Evolutionary conservation across 2,888 invertebrate species (phyloP), one percentile per base, ranked within the genome.

Genomic region (Scelioninae gen. 1): DNA sequence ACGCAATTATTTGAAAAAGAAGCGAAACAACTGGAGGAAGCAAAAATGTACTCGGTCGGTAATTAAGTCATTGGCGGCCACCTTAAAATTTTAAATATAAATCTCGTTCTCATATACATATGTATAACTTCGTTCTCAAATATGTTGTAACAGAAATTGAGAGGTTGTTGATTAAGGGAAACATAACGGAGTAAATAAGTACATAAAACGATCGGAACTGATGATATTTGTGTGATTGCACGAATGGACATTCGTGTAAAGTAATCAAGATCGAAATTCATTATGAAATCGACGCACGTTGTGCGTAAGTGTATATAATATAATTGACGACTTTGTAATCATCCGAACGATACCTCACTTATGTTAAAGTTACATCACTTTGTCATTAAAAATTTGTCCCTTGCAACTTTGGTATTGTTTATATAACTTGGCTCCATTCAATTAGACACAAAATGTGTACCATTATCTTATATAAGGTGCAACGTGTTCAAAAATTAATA

Each of bases 181-280:
- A 75, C 66, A 75, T 75, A 75, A 75, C 75, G 66, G 66, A 40
- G 63, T 75, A 56, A 56, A 75, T 75, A 75, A 65, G 76, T 68
- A 53, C 76, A 68, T 68, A 53, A 66, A 60, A 76, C 47, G 76
- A 76, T 76, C 76, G 76, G 68, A 76, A 76, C 76, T 68, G 71
- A 78, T 71, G 78, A 65, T 56, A 78, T 78, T 71, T 71, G 78
- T 56, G 69, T 65, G 78, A 78, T 63, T 78, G 69, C 78, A 78
- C 71, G 71, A 78, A 65, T 56, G 63, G 71, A 63, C 63, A 71
- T 69, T 69, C 69, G 63, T 77, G 69, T 69, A 62, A 77, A 78
- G 63, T 63, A 78, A 78, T 71, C 63, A 71, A 63, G 78, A 78
- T 78, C 56, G 71, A 63, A 56, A 49, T 78, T 78, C 69, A 69